Base-by-base conservation (phyloP, 1,140 invertebrate species). In the Drosophila saltans region DNA sequence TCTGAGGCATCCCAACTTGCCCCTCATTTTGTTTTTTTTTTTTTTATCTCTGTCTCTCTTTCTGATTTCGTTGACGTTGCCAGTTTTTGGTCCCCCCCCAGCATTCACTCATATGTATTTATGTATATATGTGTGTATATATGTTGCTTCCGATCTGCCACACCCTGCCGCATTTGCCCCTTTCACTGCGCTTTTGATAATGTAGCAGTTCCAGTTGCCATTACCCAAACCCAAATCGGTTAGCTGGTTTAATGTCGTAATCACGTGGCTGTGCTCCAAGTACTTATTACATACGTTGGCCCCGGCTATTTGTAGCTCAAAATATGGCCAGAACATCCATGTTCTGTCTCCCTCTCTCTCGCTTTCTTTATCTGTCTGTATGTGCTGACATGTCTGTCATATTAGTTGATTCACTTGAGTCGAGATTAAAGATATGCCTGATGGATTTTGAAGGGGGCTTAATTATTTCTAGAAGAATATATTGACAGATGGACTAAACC, bases 261-360 rank as follows among this genome's bases (percentile, higher is more conserved):
- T 78, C 76, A 78, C 78, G 69, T 78, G 63, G 75, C 75, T 73
- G 48, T 64, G 43, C 41, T 58, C 75, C 68, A 78, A 78, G 76
- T 78, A 75, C 76, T 70, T 77, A 78, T 78, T 78, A 72, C 69
- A 66, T 40, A 78, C 58, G 68, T 43, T 66, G 57, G 64, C 21
- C 64, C 48, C 16, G 48, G 16, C 16, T 16, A 16, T 16, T 16
- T 16, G 16, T 56, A 30, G 11, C 67, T 21, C 30, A 26, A 30
- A 48, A 8, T 40, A 59, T 48, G 40, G 24, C 60, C 30, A 52
- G 41, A 28, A 26, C 56, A 48, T 26, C 45, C 40, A 41, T 45
- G 66, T 16, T 16, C 16, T 16, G 16, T 16, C 16, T 16, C 16
- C 16, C 16, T 16, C 16, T 16, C 16, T 16, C 16, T 16, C 16